These are phyloP conservation scores for Whitmania pigra DNA, from an alignment of 1,140 invertebrate genomes.

Conservation along the genomic window DNA sequence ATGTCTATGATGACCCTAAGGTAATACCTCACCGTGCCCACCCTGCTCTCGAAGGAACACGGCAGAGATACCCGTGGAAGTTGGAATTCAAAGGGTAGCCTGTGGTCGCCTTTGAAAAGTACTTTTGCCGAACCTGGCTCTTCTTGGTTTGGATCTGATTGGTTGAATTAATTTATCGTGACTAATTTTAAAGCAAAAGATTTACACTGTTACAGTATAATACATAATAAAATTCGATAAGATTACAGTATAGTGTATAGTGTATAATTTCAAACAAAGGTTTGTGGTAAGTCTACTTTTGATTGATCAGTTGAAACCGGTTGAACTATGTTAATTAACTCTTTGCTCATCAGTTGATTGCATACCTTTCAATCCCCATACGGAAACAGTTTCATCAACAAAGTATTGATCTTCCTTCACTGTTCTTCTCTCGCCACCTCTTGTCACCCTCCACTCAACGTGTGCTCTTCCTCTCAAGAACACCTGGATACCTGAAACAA, in stretches of 20 bases:
- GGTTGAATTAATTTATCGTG: too few species aligned
- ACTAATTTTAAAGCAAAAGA: too few species aligned
- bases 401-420: slow-evolving; percentile 71
- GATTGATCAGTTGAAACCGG: too few species aligned
- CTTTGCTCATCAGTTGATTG: neutral
- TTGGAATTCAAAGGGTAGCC: slow-evolving; percentile 63
- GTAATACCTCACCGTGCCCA: slow-evolving; percentile 58
- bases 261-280: too few species aligned
- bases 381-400: slow-evolving; percentile 59
- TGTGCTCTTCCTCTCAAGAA: slow-evolving; percentile 63
- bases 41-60: slow-evolving; percentile 65
- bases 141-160: slow-evolving; percentile 38
- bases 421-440: slow-evolving; percentile 60
- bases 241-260: too few species aligned
- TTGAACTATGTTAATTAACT: too few species aligned
- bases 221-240: too few species aligned
- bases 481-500: slow-evolving; percentile 55
- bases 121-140: slow-evolving; percentile 57
- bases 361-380: slow-evolving; percentile 63
- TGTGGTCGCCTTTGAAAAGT: slow-evolving; percentile 59
- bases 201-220: too few species aligned
- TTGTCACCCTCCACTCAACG: slow-evolving; percentile 67
- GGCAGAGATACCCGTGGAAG: slow-evolving; percentile 64
- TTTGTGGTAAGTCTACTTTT: too few species aligned
- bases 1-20: slow-evolving; percentile 67